A percentile compares a stretch with the other conserved stretches of the same genome.
Evolutionary conservation across 2,113 vertebrate genomes (phyloP).

Genomic region (Aptenodytes patagonicus): DNA sequence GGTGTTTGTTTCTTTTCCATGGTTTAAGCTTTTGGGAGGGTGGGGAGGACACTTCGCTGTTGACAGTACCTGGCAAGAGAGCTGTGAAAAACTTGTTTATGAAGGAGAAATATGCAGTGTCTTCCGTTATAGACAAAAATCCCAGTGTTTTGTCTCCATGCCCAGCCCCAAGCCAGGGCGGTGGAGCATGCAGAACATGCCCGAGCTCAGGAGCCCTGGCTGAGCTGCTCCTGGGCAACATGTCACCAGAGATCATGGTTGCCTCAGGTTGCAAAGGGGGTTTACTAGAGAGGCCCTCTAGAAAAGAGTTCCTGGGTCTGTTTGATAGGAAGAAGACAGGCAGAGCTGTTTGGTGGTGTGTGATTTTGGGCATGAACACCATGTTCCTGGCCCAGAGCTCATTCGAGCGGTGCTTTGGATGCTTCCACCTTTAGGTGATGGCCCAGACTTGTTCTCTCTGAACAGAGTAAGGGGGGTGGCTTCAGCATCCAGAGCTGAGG

Average conservation of each 20-base stretch:
- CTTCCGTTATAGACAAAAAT: not conserved
- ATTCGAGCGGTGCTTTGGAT: not conserved
- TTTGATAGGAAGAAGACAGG: not conserved
- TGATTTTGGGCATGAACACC: rapidly evolving
- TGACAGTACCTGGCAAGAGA: not conserved
- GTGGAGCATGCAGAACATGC: not conserved
- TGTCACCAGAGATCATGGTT: rapidly evolving
- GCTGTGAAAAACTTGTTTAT: not conserved
- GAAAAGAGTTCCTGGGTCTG: not conserved
- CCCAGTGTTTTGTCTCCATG: not conserved
- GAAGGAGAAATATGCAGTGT: not conserved
- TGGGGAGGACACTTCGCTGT: not conserved
- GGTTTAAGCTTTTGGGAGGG: not conserved
- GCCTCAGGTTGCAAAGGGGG: not conserved
- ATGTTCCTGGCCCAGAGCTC: not conserved
- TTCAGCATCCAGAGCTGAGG: not conserved
- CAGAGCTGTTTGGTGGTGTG: not conserved
- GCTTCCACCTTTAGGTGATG: not conserved
- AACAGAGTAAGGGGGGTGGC: not conserved
- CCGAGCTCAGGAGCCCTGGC: not conserved
- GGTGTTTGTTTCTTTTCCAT: not conserved
- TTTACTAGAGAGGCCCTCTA: not conserved
- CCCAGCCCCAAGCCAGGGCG: rapidly evolving
- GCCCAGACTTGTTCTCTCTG: not conserved
- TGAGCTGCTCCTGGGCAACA: not conserved